A percentile compares a stretch with the other conserved stretches of the same genome.
phyloP scores from a whole-genome alignment of 1,140 invertebrate species.

The Hyles euphorbiae region DNA sequence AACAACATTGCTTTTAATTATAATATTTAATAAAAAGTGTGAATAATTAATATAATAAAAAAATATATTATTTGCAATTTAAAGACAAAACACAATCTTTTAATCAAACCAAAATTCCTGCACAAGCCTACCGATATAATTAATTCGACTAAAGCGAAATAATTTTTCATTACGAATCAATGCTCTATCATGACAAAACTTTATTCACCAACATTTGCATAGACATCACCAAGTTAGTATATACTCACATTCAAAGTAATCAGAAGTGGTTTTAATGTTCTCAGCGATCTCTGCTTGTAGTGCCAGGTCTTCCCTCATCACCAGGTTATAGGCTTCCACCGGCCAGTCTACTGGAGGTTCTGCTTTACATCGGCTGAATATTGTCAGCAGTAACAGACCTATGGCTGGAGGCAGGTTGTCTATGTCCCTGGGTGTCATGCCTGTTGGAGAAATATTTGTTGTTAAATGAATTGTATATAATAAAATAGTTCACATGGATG shows the following conservation, averaged over 20 bases:
- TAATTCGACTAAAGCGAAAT: too few relatives aligned
- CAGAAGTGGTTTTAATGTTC: constrained; percentile 31
- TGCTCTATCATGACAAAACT: too few relatives aligned
- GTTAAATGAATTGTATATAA: background rate
- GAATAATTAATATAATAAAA: too few relatives aligned
- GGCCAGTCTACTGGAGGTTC: constrained; percentile 88
- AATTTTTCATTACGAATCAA: too few relatives aligned
- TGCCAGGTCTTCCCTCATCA: constrained; percentile 88
- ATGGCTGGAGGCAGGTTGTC: constrained; percentile 86
- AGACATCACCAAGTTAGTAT: background rate
- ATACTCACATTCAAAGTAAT: constrained; percentile 59
- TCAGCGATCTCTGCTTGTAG: constrained; percentile 70
- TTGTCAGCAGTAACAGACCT: constrained; percentile 83
- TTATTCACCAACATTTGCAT: too few relatives aligned
- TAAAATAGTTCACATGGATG: too few relatives aligned
- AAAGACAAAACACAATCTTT: too few relatives aligned
- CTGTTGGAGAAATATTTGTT: constrained; percentile 42
- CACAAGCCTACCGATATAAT: too few relatives aligned
- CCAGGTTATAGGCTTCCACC: constrained; percentile 83
- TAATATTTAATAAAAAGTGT: too few relatives aligned
- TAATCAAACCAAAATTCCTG: too few relatives aligned
- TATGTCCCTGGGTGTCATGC: constrained; percentile 82
- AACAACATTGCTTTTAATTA: too few relatives aligned
- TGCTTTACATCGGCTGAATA: constrained; percentile 84
- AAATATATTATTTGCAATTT: too few relatives aligned